Evolutionary conservation across 2,888 invertebrate species (phyloP).

Genomic region (Luperina testacea): DNA sequence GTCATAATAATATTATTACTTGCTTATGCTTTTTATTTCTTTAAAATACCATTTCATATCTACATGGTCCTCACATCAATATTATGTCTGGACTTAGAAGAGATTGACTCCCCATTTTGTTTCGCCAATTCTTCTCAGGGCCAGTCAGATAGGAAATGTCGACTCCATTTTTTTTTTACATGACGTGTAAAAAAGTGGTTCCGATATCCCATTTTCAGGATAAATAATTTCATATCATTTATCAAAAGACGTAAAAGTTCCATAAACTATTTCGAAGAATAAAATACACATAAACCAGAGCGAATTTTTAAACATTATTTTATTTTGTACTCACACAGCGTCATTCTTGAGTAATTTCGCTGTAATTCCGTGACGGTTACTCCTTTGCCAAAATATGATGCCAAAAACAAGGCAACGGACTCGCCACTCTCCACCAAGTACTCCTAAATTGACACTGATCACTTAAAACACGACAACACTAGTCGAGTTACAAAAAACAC

Average conservation of each 20-base stretch:
- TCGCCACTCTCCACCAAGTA: constrained; percentile 28
- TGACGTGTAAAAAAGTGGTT: neutral
- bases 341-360: constrained; percentile 53
- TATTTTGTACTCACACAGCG: constrained; percentile 54
- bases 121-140: neutral
- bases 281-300: neutral
- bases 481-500: constrained; percentile 26
- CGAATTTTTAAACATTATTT: neutral
- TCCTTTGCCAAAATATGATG: constrained; percentile 49
- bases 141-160: neutral
- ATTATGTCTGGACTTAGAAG: neutral
- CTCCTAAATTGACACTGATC: constrained; percentile 26
- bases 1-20: no score
- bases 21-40: neutral
- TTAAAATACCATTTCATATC: neutral
- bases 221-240: neutral
- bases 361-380: constrained; percentile 38
- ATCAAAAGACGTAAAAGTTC: neutral
- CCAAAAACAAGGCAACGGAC: constrained; percentile 41
- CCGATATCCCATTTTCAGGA: neutral
- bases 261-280: neutral
- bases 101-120: neutral
- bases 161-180: neutral
- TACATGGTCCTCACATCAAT: neutral
- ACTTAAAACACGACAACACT: constrained; percentile 29